Conservation (phyloP, 37 sponge, comb jelly and placozoan genomes). For the Halichondria panicea region DNA sequence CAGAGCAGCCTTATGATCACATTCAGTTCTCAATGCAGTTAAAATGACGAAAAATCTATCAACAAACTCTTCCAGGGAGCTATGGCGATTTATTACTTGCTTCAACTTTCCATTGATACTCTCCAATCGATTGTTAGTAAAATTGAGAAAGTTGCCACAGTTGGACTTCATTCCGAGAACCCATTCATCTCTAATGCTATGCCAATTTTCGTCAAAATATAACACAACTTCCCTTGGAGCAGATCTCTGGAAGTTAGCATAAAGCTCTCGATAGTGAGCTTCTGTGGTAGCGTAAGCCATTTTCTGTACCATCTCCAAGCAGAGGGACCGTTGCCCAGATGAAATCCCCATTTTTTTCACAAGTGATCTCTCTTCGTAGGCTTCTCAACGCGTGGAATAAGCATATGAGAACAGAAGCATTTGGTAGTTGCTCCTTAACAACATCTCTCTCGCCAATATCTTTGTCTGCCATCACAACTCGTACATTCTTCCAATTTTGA, state of each 20-base stretch:
- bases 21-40: constrained; percentile 27
- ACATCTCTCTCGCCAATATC: constrained; percentile 34
- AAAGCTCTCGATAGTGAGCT: constrained; percentile 38
- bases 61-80: constrained; percentile 41
- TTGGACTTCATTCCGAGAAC: constrained; percentile 36
- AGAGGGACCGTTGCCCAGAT: constrained; percentile 22
- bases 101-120: constrained; percentile 60
- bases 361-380: constrained; percentile 35
- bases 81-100: constrained; percentile 33
- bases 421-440: constrained; percentile 19
- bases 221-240: constrained; percentile 22
- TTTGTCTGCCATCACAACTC: constrained; percentile 47
- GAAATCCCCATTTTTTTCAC: constrained; percentile 54
- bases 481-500: constrained; percentile 16
- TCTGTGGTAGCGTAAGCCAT: constrained; percentile 46
- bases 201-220: constrained; percentile 71
- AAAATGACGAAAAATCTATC: constrained; percentile 29
- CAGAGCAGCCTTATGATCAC: constrained; percentile 44
- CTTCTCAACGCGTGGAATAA: constrained; percentile 43
- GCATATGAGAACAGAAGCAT: constrained; percentile 36
- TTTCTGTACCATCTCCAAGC: constrained; percentile 50
- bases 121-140: constrained; percentile 61
- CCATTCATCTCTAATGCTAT: constrained; percentile 66
- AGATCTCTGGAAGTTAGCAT: constrained; percentile 8
- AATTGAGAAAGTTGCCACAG: constrained; percentile 24